Evolutionary conservation across 2,888 invertebrate species (phyloP), one percentile per base, ranked within the genome.

Genomic region (Ennomos erosarius): DNA sequence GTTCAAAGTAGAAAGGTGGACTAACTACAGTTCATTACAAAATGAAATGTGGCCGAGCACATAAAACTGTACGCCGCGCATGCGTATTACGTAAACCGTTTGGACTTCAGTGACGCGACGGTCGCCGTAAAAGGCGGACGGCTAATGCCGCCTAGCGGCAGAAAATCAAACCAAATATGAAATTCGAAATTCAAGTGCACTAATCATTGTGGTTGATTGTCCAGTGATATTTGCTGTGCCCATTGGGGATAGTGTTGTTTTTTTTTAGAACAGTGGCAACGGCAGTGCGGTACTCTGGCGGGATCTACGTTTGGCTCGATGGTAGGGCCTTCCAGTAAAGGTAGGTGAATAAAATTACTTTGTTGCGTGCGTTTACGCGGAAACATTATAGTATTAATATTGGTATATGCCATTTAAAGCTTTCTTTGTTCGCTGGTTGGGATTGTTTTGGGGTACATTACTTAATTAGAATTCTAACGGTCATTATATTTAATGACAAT

Each of bases 261-360:
- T 42, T 43, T 60, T 55, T 51, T 55, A 11, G 13, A 55, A 12
- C 10, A 16, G 54, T 59, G 49, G 13, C 26, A 38, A 35, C 50
- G 47, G 51, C 60, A 61, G 64, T 67, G 67, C 64, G 65, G 62
- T 39, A 45, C 37, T 50, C 39, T 3, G 34, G 26, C 11, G 35
- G 36, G 8, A 11, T 26, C 35, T n/a, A 46, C 42, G 36, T 36
- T 57, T 36, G 57, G 53, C 48, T 55, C 58, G 48, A 57, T 50
- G 61, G 57, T 62, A 55, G 54, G 69, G 61, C 71, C 70, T 69
- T 57, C 68, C 48, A 62, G 76, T 73, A 78, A 76, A 88, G 88
- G 88, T 88, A 78, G 55, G 85, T 85, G 75, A 79, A 85, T 85
- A 81, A 81, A 82, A 86, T 86, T 84, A 82, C 82, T 79, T 74